A percentile compares a stretch with the other conserved stretches of the same genome.
These are phyloP conservation scores for Hafferia zeledoni DNA, from an alignment of 2,797 vertebrate species.

Conservation along the genomic window DNA sequence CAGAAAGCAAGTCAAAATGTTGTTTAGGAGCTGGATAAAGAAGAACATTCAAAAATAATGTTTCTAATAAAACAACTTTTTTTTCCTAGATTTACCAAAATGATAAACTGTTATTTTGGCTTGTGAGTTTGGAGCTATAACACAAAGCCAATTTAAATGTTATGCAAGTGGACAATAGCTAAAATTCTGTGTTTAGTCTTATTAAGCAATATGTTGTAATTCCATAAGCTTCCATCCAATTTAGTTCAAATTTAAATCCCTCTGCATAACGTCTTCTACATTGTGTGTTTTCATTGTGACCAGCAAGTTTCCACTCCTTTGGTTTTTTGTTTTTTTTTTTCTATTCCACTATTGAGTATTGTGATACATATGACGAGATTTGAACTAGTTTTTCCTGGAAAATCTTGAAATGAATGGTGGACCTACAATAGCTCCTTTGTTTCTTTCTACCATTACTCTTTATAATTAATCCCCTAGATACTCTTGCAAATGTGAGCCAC, in stretches of 20 bases:
- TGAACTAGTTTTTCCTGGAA: background rate
- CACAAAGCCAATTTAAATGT: background rate
- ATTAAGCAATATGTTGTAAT: background rate
- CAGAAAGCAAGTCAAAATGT: background rate
- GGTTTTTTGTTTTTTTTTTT: background rate
- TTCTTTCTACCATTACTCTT: background rate
- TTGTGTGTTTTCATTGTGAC: background rate
- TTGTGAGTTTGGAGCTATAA: background rate
- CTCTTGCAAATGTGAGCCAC: background rate
- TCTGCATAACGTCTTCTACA: background rate
- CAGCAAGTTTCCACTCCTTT: accelerated
- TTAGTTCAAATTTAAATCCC: background rate
- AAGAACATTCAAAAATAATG: accelerated
- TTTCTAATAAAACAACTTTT: background rate
- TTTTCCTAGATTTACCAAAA: background rate
- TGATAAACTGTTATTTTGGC: background rate
- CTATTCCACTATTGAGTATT: background rate
- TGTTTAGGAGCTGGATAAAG: background rate
- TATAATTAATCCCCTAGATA: background rate
- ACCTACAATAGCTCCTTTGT: background rate
- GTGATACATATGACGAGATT: background rate
- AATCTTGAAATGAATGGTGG: background rate
- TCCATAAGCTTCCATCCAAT: background rate
- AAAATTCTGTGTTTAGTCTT: background rate
- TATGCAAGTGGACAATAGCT: background rate